Evolutionary conservation across 2,113 vertebrate genomes (phyloP).

Genomic region (Rhinolophus ferrumequinum): DNA sequence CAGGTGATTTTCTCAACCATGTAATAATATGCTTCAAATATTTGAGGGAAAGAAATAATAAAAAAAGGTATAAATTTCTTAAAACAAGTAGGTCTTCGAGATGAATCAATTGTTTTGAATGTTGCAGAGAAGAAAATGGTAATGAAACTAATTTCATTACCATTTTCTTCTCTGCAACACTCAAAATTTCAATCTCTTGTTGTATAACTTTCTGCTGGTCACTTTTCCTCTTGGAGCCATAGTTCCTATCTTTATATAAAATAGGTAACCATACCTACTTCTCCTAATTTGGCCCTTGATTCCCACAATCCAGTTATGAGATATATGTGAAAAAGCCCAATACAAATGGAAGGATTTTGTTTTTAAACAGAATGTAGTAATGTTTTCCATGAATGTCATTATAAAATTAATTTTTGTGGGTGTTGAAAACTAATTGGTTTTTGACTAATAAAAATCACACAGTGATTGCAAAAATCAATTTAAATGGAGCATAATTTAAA

Average conservation of each 20-base stretch:
- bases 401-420: background rate
- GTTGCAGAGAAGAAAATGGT: no score
- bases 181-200: background rate
- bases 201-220: background rate
- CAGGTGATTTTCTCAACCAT: background rate
- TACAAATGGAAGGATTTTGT: background rate
- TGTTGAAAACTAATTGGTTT: constrained; percentile 39
- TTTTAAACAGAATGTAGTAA: background rate
- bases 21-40: constrained; percentile 13
- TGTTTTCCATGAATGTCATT: background rate
- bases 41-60: background rate
- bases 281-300: background rate
- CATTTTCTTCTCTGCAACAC: background rate
- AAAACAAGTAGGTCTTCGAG: background rate
- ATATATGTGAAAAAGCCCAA: background rate
- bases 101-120: background rate
- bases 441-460: background rate
- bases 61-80: background rate
- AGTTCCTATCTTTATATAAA: background rate
- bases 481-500: background rate
- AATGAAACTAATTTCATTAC: background rate
- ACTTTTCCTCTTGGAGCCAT: background rate
- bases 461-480: background rate
- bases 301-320: background rate
- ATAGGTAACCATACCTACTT: background rate